Conservation (phyloP, 2,888 invertebrate species). For the Octonoba sinensis region DNA sequence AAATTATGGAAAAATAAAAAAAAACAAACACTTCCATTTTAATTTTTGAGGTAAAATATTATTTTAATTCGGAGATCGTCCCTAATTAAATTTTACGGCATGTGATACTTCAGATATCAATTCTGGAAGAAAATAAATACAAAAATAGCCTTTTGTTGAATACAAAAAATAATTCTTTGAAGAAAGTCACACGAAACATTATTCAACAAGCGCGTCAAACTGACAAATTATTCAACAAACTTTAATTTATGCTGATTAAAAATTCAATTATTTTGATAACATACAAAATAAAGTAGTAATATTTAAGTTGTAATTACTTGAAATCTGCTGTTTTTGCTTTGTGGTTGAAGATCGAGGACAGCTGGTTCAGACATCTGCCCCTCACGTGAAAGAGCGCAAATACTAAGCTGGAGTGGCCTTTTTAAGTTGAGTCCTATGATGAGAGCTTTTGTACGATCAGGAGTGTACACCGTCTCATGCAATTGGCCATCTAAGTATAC, state of each 20-base stretch:
- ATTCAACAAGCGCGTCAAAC: no score
- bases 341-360: slow-evolving; percentile 15
- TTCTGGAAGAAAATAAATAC: background rate
- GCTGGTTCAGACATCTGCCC: slow-evolving; percentile 58
- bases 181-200: no score
- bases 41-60: no score
- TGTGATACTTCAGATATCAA: background rate
- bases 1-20: no score
- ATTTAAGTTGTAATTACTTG: slow-evolving; percentile 12
- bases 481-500: slow-evolving; percentile 59
- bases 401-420: slow-evolving; percentile 36
- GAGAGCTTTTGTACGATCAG: slow-evolving; percentile 62
- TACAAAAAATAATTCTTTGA: no score
- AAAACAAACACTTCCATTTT: no score
- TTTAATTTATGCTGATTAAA: no score
- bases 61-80: no score
- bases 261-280: no score
- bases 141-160: background rate
- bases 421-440: slow-evolving; percentile 54
- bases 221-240: no score
- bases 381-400: slow-evolving; percentile 47
- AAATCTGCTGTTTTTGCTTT: slow-evolving; percentile 13
- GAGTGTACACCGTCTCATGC: slow-evolving; percentile 54
- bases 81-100: no score
- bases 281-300: background rate